These are phyloP conservation scores for Siniperca chuatsi DNA, from an alignment of 2,113 vertebrate species.

Conservation along the genomic window DNA sequence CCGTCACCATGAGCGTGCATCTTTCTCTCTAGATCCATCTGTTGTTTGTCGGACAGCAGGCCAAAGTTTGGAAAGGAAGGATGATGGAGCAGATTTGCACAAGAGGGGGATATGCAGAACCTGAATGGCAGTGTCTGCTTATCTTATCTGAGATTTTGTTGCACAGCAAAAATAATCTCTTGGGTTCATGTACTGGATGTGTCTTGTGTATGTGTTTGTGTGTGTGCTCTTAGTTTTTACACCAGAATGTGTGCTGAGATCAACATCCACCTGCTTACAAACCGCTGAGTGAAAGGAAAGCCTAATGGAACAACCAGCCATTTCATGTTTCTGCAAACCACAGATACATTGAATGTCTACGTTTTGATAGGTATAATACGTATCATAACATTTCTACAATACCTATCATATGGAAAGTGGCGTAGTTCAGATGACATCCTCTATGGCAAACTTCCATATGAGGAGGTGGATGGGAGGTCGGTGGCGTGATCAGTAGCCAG, in stretches of 20 bases:
- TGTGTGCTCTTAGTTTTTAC: not conserved
- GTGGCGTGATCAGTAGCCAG: no score
- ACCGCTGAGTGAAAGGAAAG: not conserved
- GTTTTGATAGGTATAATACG: no score
- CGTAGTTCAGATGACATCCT: no score
- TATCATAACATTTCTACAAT: no score
- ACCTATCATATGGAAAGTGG: no score
- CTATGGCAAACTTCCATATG: no score
- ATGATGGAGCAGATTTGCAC: conserved; percentile 19
- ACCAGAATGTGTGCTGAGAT: not conserved
- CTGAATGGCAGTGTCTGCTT: not conserved
- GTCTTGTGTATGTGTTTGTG: not conserved
- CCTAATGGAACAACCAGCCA: not conserved
- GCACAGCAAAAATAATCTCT: conserved; percentile 32
- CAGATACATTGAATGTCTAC: no score
- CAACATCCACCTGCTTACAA: not conserved
- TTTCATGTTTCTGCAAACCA: no score
- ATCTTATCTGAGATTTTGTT: conserved; percentile 32
- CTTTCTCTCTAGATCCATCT: conserved; percentile 20
- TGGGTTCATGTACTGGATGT: conserved; percentile 2
- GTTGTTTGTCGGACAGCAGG: conserved; percentile 12
- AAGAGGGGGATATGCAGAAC: not conserved
- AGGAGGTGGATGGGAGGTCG: no score
- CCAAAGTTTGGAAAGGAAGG: not conserved
- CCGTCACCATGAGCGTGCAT: conserved; percentile 33